A percentile compares a stretch with the other conserved stretches of the same genome.
phyloP scores from a whole-genome alignment of 2,113 vertebrate species.

The Geococcyx californianus region DNA sequence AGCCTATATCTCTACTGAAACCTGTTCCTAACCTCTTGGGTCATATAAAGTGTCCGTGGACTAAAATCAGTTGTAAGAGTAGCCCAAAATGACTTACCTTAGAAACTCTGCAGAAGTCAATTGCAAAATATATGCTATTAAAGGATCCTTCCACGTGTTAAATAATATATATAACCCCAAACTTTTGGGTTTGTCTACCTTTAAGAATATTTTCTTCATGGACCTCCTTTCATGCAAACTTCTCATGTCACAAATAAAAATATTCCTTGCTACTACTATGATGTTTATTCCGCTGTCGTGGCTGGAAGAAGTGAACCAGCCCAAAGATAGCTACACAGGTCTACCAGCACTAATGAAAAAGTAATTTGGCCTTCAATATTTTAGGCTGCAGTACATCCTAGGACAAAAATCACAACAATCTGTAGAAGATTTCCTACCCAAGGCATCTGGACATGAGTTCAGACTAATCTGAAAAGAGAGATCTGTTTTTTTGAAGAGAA shows the following conservation, averaged over 20 bases:
- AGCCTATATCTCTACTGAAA: neutral
- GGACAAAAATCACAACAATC: neutral
- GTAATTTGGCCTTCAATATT: neutral
- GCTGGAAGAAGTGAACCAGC: neutral
- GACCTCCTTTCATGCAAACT: neutral
- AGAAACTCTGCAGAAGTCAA: neutral
- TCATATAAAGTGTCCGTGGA: neutral
- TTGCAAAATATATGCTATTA: neutral
- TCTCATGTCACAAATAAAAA: neutral
- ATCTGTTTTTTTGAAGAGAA: neutral
- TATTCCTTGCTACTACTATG: neutral
- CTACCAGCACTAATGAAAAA: neutral
- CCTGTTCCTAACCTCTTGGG: neutral
- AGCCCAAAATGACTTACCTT: neutral
- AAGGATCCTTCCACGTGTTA: neutral
- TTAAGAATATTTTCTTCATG: neutral
- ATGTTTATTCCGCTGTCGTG: neutral
- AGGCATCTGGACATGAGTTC: neutral
- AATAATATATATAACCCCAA: neutral
- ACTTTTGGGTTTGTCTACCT: neutral
- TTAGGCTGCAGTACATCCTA: neutral
- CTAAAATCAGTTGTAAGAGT: neutral
- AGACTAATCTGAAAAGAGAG: neutral
- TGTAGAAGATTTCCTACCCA: neutral
- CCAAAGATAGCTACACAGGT: neutral